Evolutionary conservation across 2,113 vertebrate genomes (phyloP), one percentile per base, ranked within the genome.

Genomic region (Marmota flaviventris): DNA sequence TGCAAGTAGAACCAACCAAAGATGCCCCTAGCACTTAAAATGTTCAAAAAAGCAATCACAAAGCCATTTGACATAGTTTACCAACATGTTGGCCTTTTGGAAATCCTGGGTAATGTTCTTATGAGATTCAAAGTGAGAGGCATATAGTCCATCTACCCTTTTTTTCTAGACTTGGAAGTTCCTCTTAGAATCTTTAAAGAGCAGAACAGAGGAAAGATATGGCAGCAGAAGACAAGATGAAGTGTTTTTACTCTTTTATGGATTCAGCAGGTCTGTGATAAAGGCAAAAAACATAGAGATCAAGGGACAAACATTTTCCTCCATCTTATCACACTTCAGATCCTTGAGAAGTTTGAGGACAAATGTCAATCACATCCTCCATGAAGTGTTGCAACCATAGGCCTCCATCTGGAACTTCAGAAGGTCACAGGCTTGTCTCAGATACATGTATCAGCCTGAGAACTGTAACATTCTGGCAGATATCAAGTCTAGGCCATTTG

Each of bases 81-180:
- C 45, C 70, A 95, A 96, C 75, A 56, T 89, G 27, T 29, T 91
- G 85, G 39, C 75, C 63, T 83, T 73, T 89, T 53, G 39, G 76
- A 84, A 93, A 91, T 25, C 48, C 63, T 90, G 51, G 48, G 42
- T 18, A 87, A 84, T 95, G 37, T 67, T 82, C 79, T 65, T 53
- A 67, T 56, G 12, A 92, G 75, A 94, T 63, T 81, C 37, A 67
- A 91, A 93, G 73, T 61, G 34, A 95, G 89, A 85, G 89, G 17
- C 16, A 32, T 32, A 63, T 39, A 34, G 27, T 85, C 22, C 51
- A 61, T 25, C 63, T 6, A 89, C 25, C 11, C 8, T 42, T 85
- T 84, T 91, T 81, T 18, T 70, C 13, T 76, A 58, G 34, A 73
- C 53, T 63, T 85, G 39, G 34, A 78, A 78, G 7, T 22, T 45